These are phyloP conservation scores for Cryptoprocta ferox DNA, from an alignment of 2,797 vertebrate species.

Conservation along the genomic window DNA sequence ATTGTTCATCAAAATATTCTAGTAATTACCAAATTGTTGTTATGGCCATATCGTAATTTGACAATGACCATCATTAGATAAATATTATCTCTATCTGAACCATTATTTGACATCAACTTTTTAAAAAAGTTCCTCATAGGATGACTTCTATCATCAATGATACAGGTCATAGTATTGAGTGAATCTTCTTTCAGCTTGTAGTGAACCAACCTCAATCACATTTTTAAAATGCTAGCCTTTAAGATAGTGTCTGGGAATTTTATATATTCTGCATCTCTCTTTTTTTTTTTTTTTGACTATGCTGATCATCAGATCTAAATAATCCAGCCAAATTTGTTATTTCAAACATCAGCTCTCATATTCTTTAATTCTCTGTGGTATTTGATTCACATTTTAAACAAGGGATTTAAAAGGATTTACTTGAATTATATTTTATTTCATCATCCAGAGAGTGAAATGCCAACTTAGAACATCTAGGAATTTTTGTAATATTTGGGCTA, in stretches of 20 bases:
- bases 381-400: conserved; percentile 30
- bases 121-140: background rate
- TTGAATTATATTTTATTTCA: background rate
- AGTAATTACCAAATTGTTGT: background rate
- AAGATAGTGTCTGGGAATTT: background rate
- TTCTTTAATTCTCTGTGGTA: background rate
- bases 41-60: background rate
- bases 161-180: background rate
- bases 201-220: background rate
- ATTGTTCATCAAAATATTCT: background rate
- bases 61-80: background rate
- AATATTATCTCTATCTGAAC: background rate
- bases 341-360: background rate
- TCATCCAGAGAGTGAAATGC: background rate
- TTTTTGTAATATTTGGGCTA: background rate
- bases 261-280: background rate
- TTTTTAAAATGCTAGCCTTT: background rate
- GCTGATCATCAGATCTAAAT: background rate
- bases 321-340: background rate
- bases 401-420: conserved; percentile 25
- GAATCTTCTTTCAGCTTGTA: background rate
- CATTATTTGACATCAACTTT: background rate
- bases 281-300: background rate
- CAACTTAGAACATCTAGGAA: background rate
- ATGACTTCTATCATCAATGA: background rate